Percentiles rank a stretch among this genome's conserved stretches.
Conservation (phyloP, 2,888 invertebrate species). For the Taenaris catops region DNA sequence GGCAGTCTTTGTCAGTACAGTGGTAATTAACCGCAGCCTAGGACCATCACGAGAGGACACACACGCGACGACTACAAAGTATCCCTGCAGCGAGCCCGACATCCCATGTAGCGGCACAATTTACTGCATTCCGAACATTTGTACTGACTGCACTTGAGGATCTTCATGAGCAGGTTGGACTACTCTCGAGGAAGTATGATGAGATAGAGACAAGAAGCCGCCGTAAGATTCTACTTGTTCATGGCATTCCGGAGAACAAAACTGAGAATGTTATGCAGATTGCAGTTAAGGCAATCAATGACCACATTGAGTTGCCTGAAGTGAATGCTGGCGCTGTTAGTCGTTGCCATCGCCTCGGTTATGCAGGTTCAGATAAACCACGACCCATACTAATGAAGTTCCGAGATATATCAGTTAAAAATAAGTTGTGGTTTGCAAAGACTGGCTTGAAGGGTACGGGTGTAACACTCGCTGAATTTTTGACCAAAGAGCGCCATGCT, state of each 20-base stretch:
- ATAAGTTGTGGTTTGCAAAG: conserved; percentile 11
- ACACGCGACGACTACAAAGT: too few relatives aligned
- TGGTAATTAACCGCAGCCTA: too few relatives aligned
- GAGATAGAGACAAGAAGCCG: too few relatives aligned
- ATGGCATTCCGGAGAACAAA: conserved; percentile 1
- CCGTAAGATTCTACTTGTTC: conserved; percentile 5
- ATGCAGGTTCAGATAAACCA: background rate
- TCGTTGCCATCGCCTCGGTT: background rate
- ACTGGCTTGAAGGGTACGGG: conserved; percentile 11
- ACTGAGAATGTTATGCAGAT: background rate
- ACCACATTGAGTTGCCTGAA: background rate
- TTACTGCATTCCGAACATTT: too few relatives aligned
- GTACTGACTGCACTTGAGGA: too few relatives aligned
- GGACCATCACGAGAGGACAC: too few relatives aligned
- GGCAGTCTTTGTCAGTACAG: too few relatives aligned
- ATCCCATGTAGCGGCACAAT: too few relatives aligned
- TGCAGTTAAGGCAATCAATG: background rate
- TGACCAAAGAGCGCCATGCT: conserved; percentile 1
- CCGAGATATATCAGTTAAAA: background rate
- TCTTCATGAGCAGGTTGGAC: too few relatives aligned
- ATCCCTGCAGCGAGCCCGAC: too few relatives aligned
- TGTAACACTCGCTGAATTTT: conserved; percentile 16
- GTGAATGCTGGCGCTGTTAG: background rate
- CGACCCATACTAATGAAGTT: conserved; percentile 12
- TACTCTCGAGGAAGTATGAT: too few relatives aligned